Percentiles rank a stretch among this genome's conserved stretches.
These are phyloP conservation scores for Trichomycterus rosablanca DNA, from an alignment of 2,113 vertebrate genomes.

Conservation along the genomic window DNA sequence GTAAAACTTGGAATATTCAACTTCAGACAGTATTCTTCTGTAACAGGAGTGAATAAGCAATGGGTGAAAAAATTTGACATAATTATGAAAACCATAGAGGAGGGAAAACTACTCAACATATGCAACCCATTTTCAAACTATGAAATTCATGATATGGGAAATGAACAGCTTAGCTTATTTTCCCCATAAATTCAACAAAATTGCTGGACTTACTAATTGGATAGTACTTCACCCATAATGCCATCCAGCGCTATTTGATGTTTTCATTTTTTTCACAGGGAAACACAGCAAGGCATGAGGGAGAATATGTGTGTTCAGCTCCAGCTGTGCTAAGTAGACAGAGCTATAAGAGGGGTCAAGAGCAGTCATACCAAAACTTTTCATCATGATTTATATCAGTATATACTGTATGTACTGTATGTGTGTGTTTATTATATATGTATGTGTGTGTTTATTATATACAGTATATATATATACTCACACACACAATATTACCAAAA, in stretches of 20 bases:
- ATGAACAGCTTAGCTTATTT: slow-evolving; percentile 47
- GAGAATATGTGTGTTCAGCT: slow-evolving; percentile 3
- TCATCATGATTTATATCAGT: no score
- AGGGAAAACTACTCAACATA: slow-evolving; percentile 45
- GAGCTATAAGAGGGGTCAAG: background rate
- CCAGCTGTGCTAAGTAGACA: slow-evolving; percentile 6
- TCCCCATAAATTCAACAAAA: slow-evolving; percentile 56
- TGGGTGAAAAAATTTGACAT: slow-evolving; percentile 47
- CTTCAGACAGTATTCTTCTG: slow-evolving; percentile 37
- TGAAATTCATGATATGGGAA: slow-evolving; percentile 51
- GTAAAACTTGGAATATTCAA: no score
- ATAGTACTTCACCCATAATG: slow-evolving; percentile 57
- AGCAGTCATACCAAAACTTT: slow-evolving; percentile 1
- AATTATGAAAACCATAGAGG: slow-evolving; percentile 37
- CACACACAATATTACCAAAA: no score
- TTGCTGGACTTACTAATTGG: slow-evolving; percentile 53
- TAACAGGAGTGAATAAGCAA: slow-evolving; percentile 18
- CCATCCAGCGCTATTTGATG: slow-evolving; percentile 40
- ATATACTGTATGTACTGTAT: no score
- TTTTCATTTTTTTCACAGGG: slow-evolving; percentile 15
- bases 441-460: no score
- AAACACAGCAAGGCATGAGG: background rate
- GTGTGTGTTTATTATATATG: no score
- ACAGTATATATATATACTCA: no score
- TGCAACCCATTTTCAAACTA: slow-evolving; percentile 60